A percentile compares a stretch with the other conserved stretches of the same genome.
These are phyloP conservation scores for Pipistrellus pipistrellus DNA, from an alignment of 2,797 vertebrate species.

Conservation along the genomic window DNA sequence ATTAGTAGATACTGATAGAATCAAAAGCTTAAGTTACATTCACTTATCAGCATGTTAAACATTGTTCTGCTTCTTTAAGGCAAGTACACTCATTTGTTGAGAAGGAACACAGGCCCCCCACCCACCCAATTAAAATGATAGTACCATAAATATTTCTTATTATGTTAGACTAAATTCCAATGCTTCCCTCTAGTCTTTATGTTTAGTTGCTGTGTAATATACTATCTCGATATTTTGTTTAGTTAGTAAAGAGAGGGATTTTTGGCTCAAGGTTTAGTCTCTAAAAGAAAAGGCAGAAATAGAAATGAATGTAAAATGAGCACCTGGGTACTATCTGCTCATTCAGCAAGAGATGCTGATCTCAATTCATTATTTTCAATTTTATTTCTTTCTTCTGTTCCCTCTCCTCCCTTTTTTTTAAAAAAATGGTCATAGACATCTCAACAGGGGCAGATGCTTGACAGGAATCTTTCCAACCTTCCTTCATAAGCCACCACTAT, in stretches of 20 bases:
- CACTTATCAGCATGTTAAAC: conserved; percentile 84
- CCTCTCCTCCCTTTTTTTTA: neutral
- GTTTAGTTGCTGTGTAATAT: conserved; percentile 65
- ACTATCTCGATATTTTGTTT: conserved; percentile 70
- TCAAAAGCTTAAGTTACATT: conserved; percentile 86
- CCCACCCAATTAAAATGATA: conserved; percentile 80
- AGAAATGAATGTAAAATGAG: conserved; percentile 53
- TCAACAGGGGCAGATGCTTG: conserved; percentile 72
- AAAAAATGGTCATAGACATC: conserved; percentile 70
- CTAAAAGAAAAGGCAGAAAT: conserved; percentile 64
- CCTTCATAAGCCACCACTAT: conserved; percentile 67
- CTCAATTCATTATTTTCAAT: conserved; percentile 69
- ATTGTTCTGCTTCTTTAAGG: conserved; percentile 82
- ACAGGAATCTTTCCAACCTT: conserved; percentile 80
- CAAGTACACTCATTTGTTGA: conserved; percentile 84
- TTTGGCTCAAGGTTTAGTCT: conserved; percentile 73
- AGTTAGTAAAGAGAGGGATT: conserved; percentile 57
- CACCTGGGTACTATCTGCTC: conserved; percentile 74
- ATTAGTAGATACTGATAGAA: conserved; percentile 86
- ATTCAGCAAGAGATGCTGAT: conserved; percentile 81
- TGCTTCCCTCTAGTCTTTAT: conserved; percentile 71
- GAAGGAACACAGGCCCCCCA: conserved; percentile 79
- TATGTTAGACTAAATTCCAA: conserved; percentile 81
- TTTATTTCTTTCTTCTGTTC: neutral
- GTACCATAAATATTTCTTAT: conserved; percentile 83